These are phyloP conservation scores for Micrasema longulum DNA, from an alignment of 1,140 invertebrate species.

Conservation along the genomic window DNA sequence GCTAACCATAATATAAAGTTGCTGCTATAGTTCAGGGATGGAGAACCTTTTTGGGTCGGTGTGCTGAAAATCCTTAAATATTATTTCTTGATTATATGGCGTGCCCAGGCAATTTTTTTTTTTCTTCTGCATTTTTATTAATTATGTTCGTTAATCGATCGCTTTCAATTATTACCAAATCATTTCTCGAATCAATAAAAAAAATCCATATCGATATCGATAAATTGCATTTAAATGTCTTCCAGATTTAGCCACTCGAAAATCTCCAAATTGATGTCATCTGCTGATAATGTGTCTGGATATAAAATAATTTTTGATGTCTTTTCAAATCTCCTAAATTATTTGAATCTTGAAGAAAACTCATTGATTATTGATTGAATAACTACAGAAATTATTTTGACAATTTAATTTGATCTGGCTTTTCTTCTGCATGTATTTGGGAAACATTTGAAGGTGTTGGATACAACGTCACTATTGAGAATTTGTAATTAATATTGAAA, in stretches of 20 bases:
- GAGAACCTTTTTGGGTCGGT: too few relatives aligned
- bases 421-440: too few relatives aligned
- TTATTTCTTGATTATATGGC: too few relatives aligned
- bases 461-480: too few relatives aligned
- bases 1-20: too few relatives aligned
- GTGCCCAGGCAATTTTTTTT: not conserved
- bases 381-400: conserved; percentile 32
- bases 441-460: too few relatives aligned
- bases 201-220: too few relatives aligned
- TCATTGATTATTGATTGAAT: conserved; percentile 15
- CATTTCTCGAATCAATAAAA: not conserved
- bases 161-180: not conserved
- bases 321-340: conserved; percentile 36
- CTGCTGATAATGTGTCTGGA: conserved; percentile 25
- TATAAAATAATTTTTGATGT: conserved; percentile 45
- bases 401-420: too few relatives aligned
- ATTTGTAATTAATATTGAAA: too few relatives aligned
- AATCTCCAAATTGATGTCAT: conserved; percentile 34
- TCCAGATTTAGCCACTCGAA: too few relatives aligned
- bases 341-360: conserved; percentile 38
- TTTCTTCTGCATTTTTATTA: not conserved
- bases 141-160: not conserved
- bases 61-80: too few relatives aligned
- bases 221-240: conserved; percentile 34
- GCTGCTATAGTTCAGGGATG: too few relatives aligned